Conservation (phyloP, 2,113 vertebrate genomes). For the Procapra przewalskii region DNA sequence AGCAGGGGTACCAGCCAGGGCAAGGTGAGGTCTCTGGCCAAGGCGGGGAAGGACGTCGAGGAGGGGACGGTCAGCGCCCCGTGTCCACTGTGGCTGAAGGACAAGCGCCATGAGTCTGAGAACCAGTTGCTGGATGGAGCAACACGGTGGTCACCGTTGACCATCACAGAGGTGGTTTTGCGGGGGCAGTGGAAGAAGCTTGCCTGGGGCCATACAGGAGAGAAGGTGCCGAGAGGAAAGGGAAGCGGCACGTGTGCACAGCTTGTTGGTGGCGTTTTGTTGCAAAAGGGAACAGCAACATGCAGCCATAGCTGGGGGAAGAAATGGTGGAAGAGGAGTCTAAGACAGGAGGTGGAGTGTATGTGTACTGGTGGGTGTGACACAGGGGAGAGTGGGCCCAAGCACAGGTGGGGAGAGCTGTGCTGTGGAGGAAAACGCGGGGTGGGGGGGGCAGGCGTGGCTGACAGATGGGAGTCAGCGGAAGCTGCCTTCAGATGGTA, state of each 20-base stretch:
- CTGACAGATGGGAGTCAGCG: background rate
- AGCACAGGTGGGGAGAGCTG: background rate
- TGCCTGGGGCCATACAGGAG: background rate
- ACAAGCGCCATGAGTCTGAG: background rate
- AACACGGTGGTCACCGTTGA: background rate
- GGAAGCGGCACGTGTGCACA: background rate
- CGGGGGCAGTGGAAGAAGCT: background rate
- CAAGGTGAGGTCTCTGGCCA: background rate
- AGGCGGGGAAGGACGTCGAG: background rate
- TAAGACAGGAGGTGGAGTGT: background rate
- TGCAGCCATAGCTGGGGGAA: background rate
- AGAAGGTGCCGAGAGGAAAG: background rate
- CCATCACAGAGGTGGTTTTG: no score
- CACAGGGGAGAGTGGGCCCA: accelerated
- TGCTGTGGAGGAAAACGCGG: no score
- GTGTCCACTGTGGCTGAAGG: background rate
- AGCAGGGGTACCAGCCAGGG: accelerated
- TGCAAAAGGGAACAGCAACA: background rate
- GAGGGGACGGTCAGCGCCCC: background rate
- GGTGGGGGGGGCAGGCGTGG: no score
- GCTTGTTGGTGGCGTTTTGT: accelerated
- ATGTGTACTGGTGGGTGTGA: background rate
- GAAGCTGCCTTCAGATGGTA: background rate
- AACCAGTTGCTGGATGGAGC: accelerated
- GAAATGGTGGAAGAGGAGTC: background rate